Evolutionary conservation across 2,888 invertebrate species (phyloP).

Genomic region (Conops quadrifasciatus): DNA sequence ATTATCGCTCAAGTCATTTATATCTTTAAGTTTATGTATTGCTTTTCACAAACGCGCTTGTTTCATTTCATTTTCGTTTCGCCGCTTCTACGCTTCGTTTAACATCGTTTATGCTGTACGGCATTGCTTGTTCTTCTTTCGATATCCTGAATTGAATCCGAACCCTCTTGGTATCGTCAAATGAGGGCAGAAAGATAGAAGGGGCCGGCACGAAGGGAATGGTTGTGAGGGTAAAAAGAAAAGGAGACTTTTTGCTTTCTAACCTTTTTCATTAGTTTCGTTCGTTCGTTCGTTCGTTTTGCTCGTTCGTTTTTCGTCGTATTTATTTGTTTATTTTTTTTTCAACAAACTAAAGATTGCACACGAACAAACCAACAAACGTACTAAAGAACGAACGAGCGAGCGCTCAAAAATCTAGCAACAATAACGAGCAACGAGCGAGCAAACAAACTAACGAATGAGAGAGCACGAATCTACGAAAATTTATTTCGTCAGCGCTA

Average conservation of each 20-base stretch:
- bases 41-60: not conserved
- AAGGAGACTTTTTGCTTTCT: not conserved
- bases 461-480: slow-evolving; percentile 6
- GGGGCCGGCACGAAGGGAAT: too few species aligned
- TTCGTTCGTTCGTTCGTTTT: not conserved
- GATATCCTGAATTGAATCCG: not conserved
- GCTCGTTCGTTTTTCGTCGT: not conserved
- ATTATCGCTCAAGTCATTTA: too few species aligned
- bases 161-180: slow-evolving; percentile 4
- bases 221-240: too few species aligned
- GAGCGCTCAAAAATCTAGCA: not conserved
- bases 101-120: slow-evolving; percentile 18
- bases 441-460: too few species aligned
- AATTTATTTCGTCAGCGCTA: not conserved
- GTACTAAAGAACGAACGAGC: not conserved
- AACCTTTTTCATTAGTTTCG: slow-evolving; percentile 8
- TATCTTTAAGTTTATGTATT: too few species aligned
- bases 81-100: slow-evolving; percentile 12
- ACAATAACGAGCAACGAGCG: not conserved
- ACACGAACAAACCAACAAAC: not conserved
- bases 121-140: not conserved
- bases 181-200: too few species aligned
- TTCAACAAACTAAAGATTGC: not conserved
- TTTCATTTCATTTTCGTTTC: not conserved
- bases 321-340: not conserved